Percentiles rank a stretch among this genome's conserved stretches.
Evolutionary conservation across 2,113 vertebrate species (phyloP).

Genomic region (Sinocyclocheilus grahami): DNA sequence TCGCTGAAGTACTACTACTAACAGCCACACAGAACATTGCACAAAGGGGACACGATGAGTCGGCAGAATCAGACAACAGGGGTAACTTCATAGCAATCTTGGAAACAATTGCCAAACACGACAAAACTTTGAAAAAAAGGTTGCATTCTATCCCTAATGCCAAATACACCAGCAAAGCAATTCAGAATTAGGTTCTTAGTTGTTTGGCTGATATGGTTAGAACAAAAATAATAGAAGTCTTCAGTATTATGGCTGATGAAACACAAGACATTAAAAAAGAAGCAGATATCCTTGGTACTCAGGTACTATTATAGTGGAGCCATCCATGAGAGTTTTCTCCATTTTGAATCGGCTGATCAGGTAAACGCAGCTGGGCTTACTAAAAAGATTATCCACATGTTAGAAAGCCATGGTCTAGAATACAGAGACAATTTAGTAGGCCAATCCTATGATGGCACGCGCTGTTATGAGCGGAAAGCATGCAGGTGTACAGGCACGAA

Average conservation of each 20-base stretch:
- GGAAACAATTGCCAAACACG: background rate
- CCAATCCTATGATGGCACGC: too few species aligned
- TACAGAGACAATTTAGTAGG: too few species aligned
- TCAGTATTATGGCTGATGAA: too few species aligned
- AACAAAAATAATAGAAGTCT: too few species aligned
- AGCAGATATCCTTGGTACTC: too few species aligned
- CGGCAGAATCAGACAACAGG: background rate
- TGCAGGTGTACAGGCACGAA: background rate
- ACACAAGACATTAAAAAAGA: too few species aligned
- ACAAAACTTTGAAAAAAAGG: background rate
- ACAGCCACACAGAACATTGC: background rate
- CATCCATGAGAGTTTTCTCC: background rate
- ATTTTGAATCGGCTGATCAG: too few species aligned
- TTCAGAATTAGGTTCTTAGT: constrained; percentile 45
- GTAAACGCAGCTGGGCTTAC: too few species aligned
- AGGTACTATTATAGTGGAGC: background rate
- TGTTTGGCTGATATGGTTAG: constrained; percentile 27
- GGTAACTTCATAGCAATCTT: background rate
- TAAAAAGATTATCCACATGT: too few species aligned
- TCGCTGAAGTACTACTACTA: background rate
- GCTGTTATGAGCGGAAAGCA: too few species aligned
- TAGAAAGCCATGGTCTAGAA: too few species aligned
- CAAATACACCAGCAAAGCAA: constrained; percentile 49
- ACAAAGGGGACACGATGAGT: background rate
- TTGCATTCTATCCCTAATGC: constrained; percentile 24